Evolutionary conservation across 2,797 vertebrate species (phyloP).

Genomic region (Typhlichthys subterraneus): DNA sequence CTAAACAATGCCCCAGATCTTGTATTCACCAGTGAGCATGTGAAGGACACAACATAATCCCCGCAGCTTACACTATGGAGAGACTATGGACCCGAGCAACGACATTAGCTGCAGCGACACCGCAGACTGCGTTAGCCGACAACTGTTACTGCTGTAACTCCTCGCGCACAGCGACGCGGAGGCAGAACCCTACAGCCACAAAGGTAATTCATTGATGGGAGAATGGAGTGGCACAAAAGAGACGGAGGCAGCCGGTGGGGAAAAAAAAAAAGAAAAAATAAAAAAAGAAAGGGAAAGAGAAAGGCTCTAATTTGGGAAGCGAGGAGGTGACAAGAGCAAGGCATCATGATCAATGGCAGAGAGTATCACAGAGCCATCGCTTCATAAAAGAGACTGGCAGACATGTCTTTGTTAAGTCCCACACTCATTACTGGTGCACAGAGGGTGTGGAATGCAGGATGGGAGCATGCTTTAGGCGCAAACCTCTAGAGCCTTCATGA

Average conservation of each 20-base stretch:
- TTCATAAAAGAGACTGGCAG: conserved; percentile 57
- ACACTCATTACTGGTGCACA: conserved; percentile 69
- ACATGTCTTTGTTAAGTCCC: conserved; percentile 70
- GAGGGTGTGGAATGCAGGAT: conserved; percentile 44
- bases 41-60: conserved; percentile 75
- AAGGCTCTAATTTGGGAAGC: conserved; percentile 58
- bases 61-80: conserved; percentile 51
- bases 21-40: conserved; percentile 64
- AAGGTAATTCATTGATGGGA: conserved; percentile 37
- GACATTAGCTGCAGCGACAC: conserved; percentile 42
- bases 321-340: conserved; percentile 56
- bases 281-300: conserved; percentile 29
- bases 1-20: conserved; percentile 73
- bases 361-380: conserved; percentile 58
- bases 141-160: conserved; percentile 28
- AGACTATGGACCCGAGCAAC: conserved; percentile 37
- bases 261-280: conserved; percentile 2
- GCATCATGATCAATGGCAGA: conserved; percentile 62
- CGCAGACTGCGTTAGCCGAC: conserved; percentile 51
- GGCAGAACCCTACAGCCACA: conserved; percentile 18
- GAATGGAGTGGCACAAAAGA: conserved; percentile 7
- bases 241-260: neutral
- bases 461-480: conserved; percentile 61
- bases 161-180: conserved; percentile 14
- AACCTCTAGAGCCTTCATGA: conserved; percentile 62